phyloP scores from a whole-genome alignment of 2,888 invertebrate genomes.

The Kryphioiulus occultus region DNA sequence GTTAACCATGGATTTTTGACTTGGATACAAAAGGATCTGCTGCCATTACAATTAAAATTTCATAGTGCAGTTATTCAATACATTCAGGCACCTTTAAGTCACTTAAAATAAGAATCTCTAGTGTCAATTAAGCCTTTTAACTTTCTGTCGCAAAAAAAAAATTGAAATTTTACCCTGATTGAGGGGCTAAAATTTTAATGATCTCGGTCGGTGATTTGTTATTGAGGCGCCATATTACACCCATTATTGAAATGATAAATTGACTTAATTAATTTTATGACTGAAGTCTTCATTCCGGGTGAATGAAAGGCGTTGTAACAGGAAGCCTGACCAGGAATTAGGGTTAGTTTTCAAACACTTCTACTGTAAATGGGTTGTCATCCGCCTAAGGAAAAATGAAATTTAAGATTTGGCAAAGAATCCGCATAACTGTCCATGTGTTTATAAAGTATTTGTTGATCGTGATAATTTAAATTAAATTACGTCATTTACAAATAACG shows the following conservation, averaged over 20 bases:
- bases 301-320: conserved; percentile 4
- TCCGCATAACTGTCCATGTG: no score
- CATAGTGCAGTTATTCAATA: no score
- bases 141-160: neutral
- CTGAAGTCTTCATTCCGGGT: neutral
- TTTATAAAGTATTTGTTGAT: no score
- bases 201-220: neutral
- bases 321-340: neutral
- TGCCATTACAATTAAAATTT: no score
- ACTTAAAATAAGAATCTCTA: no score
- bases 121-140: no score
- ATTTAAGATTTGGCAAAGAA: neutral
- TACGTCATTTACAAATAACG: no score
- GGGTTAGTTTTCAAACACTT: conserved; percentile 1
- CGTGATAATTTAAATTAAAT: no score
- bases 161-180: neutral
- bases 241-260: neutral
- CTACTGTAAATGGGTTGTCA: neutral
- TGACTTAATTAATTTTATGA: conserved; percentile 13
- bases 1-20: no score
- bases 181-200: neutral
- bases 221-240: neutral
- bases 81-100: no score
- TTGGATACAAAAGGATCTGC: no score
- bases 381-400: neutral